Conservation (phyloP, 2,797 vertebrate species). For the Pseudomugil gertrudae region DNA sequence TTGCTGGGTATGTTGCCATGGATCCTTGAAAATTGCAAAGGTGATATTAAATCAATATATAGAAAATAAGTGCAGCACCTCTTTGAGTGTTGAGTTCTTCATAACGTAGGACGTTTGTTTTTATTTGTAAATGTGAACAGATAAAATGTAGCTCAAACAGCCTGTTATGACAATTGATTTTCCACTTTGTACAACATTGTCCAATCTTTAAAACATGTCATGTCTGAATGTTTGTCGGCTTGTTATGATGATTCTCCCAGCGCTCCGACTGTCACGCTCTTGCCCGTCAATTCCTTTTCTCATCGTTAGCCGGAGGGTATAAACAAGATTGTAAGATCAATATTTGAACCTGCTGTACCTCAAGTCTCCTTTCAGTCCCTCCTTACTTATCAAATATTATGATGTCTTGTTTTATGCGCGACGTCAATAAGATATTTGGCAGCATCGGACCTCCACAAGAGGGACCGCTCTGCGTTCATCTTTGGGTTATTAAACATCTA, state of each 20-base stretch:
- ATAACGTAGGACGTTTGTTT: not conserved
- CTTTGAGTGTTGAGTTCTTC: constrained; percentile 3
- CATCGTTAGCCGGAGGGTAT: constrained; percentile 43
- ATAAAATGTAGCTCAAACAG: constrained; percentile 22
- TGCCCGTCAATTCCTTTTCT: constrained; percentile 53
- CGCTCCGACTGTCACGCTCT: constrained; percentile 42
- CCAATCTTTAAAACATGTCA: constrained; percentile 24
- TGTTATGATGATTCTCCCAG: constrained; percentile 43
- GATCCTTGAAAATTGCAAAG: not conserved
- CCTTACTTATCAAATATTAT: constrained; percentile 43
- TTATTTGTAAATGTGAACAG: constrained; percentile 11
- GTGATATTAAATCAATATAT: constrained; percentile 5
- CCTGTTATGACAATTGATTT: constrained; percentile 59
- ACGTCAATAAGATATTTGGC: constrained; percentile 79
- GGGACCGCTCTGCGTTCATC: constrained; percentile 70
- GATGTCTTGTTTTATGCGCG: constrained; percentile 54
- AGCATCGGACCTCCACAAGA: constrained; percentile 55
- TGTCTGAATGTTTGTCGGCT: constrained; percentile 23
- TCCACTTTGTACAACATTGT: constrained; percentile 46
- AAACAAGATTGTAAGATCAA: constrained; percentile 51
- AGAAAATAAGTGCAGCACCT: not conserved
- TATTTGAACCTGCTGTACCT: constrained; percentile 49
- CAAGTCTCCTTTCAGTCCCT: constrained; percentile 37
- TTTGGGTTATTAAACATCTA: constrained; percentile 74
- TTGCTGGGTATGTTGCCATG: not conserved